Base-by-base conservation (phyloP, 2,888 invertebrate species). In the Cancer borealis region DNA sequence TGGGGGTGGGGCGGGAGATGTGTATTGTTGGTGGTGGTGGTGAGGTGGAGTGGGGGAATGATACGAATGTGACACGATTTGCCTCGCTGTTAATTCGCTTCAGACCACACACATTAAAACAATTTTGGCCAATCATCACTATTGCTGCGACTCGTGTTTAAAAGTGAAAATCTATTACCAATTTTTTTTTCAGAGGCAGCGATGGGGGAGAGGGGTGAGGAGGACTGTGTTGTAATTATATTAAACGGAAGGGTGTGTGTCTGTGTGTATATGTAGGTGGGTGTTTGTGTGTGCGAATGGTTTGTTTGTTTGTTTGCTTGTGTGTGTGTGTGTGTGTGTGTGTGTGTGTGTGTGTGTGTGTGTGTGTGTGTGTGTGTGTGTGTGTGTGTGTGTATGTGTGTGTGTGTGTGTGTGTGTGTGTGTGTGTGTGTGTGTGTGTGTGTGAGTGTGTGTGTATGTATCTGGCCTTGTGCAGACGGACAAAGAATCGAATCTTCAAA, bases 41-140 rank as follows among this genome's bases (percentile, higher is more conserved):
- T 0, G 30, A 0, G 12, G 79, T 26, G 26, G 79, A 5, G 79
- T 26, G 6, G 17, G 21, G 30, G 30, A 30, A 30, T 30, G 26
- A 79, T 79, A 79, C 30, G 79, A 79, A 79, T 30, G 79, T 79
- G 79, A 30, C 79, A 79, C 30, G 79, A 30, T 79, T 79, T 30
- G 30, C 30, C 79, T 26, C 26, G 79, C 79, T 79, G 26, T 79
- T 79, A 79, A 79, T 79, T 79, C 79, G 79, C 30, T 79, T 79
- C 79, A 79, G 79, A 79, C 79, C 79, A 14, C 79, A 79, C 30
- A 79, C 79, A 79, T 79, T 79, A 79, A 79, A 79, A 79, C 79
- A 79, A 79, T 79, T 79, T 79, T 3, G 79, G 30, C 30, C 79
- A 79, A 79, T 79, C 26, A 79, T 79, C 30, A 30, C 79, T 30